Conservation (phyloP, 2,113 vertebrate species). For the Nycticorax nycticorax region DNA sequence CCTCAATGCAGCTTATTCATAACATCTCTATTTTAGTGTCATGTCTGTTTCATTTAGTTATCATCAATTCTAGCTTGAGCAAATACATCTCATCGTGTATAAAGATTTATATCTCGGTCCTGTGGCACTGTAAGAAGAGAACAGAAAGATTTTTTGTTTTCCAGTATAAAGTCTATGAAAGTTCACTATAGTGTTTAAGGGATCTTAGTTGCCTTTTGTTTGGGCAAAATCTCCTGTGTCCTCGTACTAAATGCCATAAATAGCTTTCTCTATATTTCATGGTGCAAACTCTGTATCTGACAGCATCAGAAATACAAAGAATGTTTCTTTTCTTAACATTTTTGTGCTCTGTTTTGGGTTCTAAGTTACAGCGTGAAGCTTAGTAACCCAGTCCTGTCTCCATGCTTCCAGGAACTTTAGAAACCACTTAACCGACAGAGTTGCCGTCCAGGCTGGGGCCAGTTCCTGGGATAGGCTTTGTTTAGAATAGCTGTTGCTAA, state of each 20-base stretch:
- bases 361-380: slow-evolving; percentile 21
- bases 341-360: background rate
- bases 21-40: background rate
- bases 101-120: background rate
- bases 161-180: background rate
- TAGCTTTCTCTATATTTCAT: background rate
- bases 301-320: background rate
- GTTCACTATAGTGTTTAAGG: background rate
- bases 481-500: slow-evolving; percentile 56
- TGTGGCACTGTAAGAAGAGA: background rate
- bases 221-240: background rate
- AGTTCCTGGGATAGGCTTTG: background rate
- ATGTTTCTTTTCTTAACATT: background rate
- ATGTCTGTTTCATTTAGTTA: background rate
- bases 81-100: background rate
- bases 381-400: background rate
- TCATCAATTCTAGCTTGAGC: background rate
- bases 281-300: background rate
- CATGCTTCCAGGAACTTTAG: slow-evolving; percentile 23
- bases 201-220: background rate
- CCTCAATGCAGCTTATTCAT: background rate
- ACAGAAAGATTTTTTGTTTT: background rate
- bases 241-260: background rate
- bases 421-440: background rate
- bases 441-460: background rate